A percentile compares a stretch with the other conserved stretches of the same genome.
Evolutionary conservation across 2,888 invertebrate genomes (phyloP).

Genomic region (Asteroscopus sphinx): DNA sequence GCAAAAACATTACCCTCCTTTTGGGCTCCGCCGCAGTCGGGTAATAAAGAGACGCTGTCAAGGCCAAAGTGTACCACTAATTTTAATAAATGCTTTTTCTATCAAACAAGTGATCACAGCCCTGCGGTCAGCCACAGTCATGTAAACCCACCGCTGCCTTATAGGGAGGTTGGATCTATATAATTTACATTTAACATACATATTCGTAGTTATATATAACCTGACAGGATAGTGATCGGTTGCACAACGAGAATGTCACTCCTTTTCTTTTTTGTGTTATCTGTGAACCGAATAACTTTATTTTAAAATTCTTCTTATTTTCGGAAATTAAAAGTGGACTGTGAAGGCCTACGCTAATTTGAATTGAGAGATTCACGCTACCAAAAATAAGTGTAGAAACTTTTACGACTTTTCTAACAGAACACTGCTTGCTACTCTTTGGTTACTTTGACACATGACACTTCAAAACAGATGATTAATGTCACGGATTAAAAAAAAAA

Average conservation of each 20-base stretch:
- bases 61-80: too few relatives aligned
- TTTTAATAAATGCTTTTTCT: too few relatives aligned
- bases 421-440: conserved; percentile 20
- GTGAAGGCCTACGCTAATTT: neutral
- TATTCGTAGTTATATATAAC: conserved; percentile 56
- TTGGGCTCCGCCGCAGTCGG: too few relatives aligned
- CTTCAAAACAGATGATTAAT: conserved; percentile 33
- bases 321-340: neutral
- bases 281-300: conserved; percentile 21
- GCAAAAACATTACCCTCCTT: too few relatives aligned
- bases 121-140: conserved; percentile 28
- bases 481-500: conserved; percentile 32
- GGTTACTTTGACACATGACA: conserved; percentile 53
- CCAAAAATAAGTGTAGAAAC: conserved; percentile 4
- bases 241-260: conserved; percentile 44
- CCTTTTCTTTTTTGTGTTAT: conserved; percentile 36
- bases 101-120: conserved; percentile 11
- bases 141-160: conserved; percentile 50
- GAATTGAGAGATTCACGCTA: neutral
- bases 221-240: conserved; percentile 54
- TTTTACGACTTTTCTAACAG: conserved; percentile 10
- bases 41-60: too few relatives aligned
- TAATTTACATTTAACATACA: conserved; percentile 59
- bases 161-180: conserved; percentile 62
- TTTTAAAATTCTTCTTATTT: conserved; percentile 4